These are phyloP conservation scores for Anabas testudineus DNA, from an alignment of 2,797 vertebrate genomes.

Conservation along the genomic window DNA sequence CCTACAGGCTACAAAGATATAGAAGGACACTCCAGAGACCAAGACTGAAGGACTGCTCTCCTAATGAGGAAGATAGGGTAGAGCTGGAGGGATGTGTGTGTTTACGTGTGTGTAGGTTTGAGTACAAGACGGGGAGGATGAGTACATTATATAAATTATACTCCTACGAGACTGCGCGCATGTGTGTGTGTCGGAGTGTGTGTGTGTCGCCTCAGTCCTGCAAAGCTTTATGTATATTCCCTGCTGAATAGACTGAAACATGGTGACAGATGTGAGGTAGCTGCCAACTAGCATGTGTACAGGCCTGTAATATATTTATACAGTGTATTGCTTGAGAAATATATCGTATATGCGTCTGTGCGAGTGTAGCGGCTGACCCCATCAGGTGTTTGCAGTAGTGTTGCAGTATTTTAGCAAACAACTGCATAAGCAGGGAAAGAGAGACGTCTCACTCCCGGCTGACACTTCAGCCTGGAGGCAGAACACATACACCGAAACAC, in stretches of 20 bases:
- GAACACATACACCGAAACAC: slow-evolving; percentile 35
- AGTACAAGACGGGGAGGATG: slow-evolving; percentile 11
- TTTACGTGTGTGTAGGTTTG: slow-evolving; percentile 12
- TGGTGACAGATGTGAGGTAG: slow-evolving; percentile 42
- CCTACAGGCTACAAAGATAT: slow-evolving; percentile 51
- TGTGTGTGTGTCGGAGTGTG: slow-evolving; percentile 11
- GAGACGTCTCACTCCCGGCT: slow-evolving; percentile 68
- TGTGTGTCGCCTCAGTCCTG: slow-evolving; percentile 32
- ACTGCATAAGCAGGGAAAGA: slow-evolving; percentile 35
- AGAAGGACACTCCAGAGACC: slow-evolving; percentile 51
- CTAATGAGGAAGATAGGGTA: slow-evolving; percentile 52
- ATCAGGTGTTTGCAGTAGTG: slow-evolving; percentile 31
- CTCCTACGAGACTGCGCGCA: background rate
- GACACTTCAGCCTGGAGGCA: slow-evolving; percentile 69
- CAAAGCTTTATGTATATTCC: slow-evolving; percentile 44
- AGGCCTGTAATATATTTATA: slow-evolving; percentile 1
- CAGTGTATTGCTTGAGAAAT: background rate
- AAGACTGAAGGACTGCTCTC: slow-evolving; percentile 34
- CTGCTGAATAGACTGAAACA: slow-evolving; percentile 53
- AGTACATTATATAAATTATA: slow-evolving; percentile 25
- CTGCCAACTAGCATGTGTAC: slow-evolving; percentile 44
- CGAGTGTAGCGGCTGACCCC: background rate
- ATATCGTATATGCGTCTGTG: background rate
- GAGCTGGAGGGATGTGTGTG: slow-evolving; percentile 12
- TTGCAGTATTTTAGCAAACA: slow-evolving; percentile 53